These are phyloP conservation scores for Protomyctophum bolini DNA, from an alignment of 2,113 vertebrate genomes.

Conservation along the genomic window DNA sequence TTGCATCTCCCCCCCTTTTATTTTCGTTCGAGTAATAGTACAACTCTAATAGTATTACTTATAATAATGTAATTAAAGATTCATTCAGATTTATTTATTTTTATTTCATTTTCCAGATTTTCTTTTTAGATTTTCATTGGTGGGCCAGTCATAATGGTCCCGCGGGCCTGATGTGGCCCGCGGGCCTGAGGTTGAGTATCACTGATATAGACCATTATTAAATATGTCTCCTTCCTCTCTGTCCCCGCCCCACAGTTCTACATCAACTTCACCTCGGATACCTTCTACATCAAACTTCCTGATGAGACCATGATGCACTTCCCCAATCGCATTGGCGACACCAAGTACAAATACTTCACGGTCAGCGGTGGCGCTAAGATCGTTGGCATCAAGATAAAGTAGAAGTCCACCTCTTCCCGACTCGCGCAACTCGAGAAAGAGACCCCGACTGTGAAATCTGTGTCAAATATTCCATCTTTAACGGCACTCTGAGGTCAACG, in stretches of 20 bases:
- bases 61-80: too few species aligned
- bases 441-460: background rate
- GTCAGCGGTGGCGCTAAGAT: slow-evolving; percentile 67
- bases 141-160: too few species aligned
- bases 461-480: slow-evolving; percentile 16
- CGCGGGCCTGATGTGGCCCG: too few species aligned
- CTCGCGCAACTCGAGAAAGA: background rate
- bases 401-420: slow-evolving; percentile 20
- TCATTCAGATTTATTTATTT: too few species aligned
- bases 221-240: background rate
- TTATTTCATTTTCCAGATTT: too few species aligned
- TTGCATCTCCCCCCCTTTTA: too few species aligned
- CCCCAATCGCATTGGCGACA: slow-evolving; percentile 77
- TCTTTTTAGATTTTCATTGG: too few species aligned
- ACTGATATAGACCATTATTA: too few species aligned
- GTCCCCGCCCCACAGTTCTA: slow-evolving; percentile 60
- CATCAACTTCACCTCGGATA: slow-evolving; percentile 70
- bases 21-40: too few species aligned
- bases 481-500: background rate
- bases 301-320: slow-evolving; percentile 71
- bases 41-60: too few species aligned
- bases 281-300: slow-evolving; percentile 76
- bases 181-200: too few species aligned
- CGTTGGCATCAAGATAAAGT: slow-evolving; percentile 71
- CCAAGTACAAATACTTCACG: slow-evolving; percentile 68